Conservation (phyloP, 2,113 vertebrate genomes). For the Numida meleagris region DNA sequence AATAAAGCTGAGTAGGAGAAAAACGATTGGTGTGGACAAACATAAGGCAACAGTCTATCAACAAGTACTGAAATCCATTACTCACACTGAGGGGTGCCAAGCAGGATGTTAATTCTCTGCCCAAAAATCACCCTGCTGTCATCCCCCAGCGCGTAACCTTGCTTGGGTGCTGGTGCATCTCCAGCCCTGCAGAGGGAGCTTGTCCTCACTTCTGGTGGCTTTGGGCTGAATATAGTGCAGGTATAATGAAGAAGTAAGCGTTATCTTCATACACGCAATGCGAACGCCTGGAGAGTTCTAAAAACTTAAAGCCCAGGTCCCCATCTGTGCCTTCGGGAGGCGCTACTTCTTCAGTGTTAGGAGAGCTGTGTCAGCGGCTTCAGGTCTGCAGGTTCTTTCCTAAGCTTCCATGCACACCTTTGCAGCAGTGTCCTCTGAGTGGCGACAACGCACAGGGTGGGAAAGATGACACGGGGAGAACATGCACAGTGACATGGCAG, state of each 20-base stretch:
- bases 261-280: background rate
- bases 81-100: background rate
- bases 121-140: background rate
- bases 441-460: background rate
- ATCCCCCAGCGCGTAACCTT: background rate
- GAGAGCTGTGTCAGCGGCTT: background rate
- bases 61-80: background rate
- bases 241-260: background rate
- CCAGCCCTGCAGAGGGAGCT: background rate
- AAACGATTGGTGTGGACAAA: background rate
- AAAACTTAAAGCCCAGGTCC: background rate
- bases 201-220: background rate
- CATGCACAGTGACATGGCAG: background rate
- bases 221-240: background rate
- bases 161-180: background rate
- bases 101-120: background rate
- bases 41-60: accelerated
- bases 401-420: background rate
- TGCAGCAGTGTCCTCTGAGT: background rate
- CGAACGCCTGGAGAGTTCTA: background rate
- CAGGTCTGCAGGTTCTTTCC: background rate
- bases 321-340: slow-evolving; percentile 23
- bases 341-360: slow-evolving; percentile 27
- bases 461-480: background rate
- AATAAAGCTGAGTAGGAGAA: background rate